Base-by-base conservation (phyloP, 2,797 vertebrate genomes). In the Ctenopoma kingsleyae region DNA sequence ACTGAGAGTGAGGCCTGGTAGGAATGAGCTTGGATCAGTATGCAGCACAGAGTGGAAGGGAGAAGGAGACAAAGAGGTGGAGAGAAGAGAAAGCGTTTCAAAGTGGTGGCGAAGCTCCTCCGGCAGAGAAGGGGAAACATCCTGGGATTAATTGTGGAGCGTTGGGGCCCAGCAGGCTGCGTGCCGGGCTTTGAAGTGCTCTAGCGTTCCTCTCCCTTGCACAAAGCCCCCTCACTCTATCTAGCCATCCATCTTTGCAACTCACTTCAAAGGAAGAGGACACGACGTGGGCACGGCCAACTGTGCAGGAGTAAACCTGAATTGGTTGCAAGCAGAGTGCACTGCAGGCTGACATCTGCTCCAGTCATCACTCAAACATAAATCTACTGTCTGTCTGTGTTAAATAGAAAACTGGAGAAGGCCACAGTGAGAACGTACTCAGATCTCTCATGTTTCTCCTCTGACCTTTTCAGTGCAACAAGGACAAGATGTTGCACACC, bases 101-200 rank as follows among this genome's bases (percentile, higher is more conserved):
- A 86, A 87, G 85, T 69, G 75, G 72, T 46, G 17, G 76, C 23
- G 58, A 69, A 83, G 74, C 76, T 87, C 80, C 81, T 80, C 71
- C 58, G 61, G 78, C 71, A 1, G 70, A 75, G 78, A 71, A 71
- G 63, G 54, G 79, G 81, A 86, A 84, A 86, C 83, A 87, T 89
- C 77, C 89, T 84, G 90, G 88, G 89, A 91, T 89, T 89, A 87
- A 88, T 87, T 78, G 90, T 79, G 71, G 85, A 85, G 82, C 65
- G 50, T 64, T 61, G 73, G 58, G 79, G 82, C 83, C 83, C 83
- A 67, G 87, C 88, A 82, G 90, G 76, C 85, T 74, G 74, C 53
- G 23, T 41, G 73, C 60, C 8, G 73, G 71, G 63, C 93, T 94
- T 92, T 93, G 91, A 92, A 90, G 89, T 88, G 73, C 80, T 86